Base-by-base conservation (phyloP, 92 coral and sea anemone species). In the Isaurus tuberculatus region DNA sequence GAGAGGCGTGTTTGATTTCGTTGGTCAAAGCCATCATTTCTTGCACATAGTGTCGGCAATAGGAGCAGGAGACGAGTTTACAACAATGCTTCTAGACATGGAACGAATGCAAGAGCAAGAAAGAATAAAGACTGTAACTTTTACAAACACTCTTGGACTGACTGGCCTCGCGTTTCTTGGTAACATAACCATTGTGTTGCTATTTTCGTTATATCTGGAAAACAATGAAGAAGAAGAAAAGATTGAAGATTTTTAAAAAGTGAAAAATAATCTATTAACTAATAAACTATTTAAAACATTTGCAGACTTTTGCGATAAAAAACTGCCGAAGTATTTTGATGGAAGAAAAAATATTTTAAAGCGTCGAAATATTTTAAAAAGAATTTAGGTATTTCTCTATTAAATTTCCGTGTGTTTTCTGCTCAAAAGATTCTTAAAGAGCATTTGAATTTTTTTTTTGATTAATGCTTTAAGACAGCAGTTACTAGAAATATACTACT, bases 21-120 rank as follows among this genome's bases (percentile, higher is more conserved):
- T 89, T 48, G 98, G 99, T 9, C 95, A 97, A 48, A 97, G 99
- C 63, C 99, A 94, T 72, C 99, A 97, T 85, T 92, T 97, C 83
- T 77, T 97, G 79, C 99, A 97, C 70, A 88, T 97, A n/a, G 85
- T 97, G 8, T 92, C 94, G 23, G 95, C 98, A 3, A 57, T 94
- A 63, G 99, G 98, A 4, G 70, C 97, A 11, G 79, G 88, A 8
- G 99, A 94, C 63, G 97, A 88, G 81, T 92, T 92, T 72, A 80
- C 90, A 13, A 93, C 98, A 10, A 85, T 97, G 9, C 68, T 85
- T 68, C 48, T 89, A 61, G 99, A 97, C 80, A 97, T 97, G 99
- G 40, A 75, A 51, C 81, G 88, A 20, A 49, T 95, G 82, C 75
- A 95, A 31, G 77, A 90, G 51, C 65, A 88, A 28, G 48, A 58